Conservation (phyloP, 2,113 vertebrate genomes). For the Tiliqua scincoides region DNA sequence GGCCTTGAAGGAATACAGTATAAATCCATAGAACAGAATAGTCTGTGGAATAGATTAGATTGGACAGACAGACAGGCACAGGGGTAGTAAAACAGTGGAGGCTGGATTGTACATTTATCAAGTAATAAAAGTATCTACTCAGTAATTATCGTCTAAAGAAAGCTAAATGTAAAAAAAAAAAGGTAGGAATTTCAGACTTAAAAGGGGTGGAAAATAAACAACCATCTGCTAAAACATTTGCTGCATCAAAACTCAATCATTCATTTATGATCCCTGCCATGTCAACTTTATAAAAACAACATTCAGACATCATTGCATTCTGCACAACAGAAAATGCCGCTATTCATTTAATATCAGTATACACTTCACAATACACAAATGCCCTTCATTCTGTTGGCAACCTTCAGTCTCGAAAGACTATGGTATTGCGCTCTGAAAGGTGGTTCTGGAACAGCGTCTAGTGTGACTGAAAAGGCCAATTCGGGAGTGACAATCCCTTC, state of each 20-base stretch:
- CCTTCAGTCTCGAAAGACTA: background rate
- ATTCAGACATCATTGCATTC: background rate
- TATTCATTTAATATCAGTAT: slow-evolving; percentile 1
- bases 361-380: background rate
- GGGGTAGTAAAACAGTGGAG: background rate
- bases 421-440: too few relatives aligned
- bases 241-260: slow-evolving; percentile 8
- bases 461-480: too few relatives aligned
- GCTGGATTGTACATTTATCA: background rate
- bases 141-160: slow-evolving; percentile 1
- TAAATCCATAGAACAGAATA: background rate
- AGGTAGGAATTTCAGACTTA: background rate
- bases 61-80: background rate
- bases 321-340: background rate
- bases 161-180: background rate
- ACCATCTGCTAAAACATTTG: slow-evolving; percentile 34
- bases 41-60: background rate
- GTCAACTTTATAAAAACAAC: slow-evolving; percentile 5
- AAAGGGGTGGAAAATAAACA: background rate
- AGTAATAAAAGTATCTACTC: slow-evolving; percentile 1
- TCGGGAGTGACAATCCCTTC: too few relatives aligned
- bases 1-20: background rate
- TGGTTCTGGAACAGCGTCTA: too few relatives aligned
- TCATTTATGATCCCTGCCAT: background rate
- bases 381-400: background rate